phyloP scores from a whole-genome alignment of 2,113 vertebrate genomes.

The Heptranchias perlo region DNA sequence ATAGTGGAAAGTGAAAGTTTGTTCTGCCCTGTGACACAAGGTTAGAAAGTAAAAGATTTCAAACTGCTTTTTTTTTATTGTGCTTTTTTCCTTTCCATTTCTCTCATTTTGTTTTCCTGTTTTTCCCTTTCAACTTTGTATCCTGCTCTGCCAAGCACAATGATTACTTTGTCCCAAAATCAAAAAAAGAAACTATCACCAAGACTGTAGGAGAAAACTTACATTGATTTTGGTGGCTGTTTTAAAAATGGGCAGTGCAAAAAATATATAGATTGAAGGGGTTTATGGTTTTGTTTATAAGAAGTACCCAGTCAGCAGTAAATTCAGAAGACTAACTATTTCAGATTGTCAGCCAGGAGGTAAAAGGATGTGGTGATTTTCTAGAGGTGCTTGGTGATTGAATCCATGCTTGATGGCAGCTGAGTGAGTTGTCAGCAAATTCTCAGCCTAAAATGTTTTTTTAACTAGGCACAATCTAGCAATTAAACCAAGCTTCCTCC shows the following conservation, averaged over 20 bases:
- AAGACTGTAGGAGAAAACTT: not conserved
- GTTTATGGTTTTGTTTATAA: not conserved
- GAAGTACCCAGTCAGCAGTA: not conserved
- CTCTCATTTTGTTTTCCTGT: not conserved
- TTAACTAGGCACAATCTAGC: not conserved
- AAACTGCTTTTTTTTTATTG: not conserved
- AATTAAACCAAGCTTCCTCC: not conserved
- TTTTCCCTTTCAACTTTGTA: not conserved
- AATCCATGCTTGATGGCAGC: not conserved
- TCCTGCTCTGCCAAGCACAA: not conserved
- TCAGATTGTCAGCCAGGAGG: not conserved
- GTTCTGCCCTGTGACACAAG: not conserved
- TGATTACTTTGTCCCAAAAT: too few species aligned
- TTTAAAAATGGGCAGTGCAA: not conserved
- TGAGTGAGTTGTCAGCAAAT: not conserved
- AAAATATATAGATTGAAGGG: not conserved
- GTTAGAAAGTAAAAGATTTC: not conserved
- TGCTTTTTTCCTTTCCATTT: not conserved
- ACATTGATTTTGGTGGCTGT: not conserved
- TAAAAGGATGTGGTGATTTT: not conserved
- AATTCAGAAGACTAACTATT: not conserved
- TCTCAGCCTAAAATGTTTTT: not conserved
- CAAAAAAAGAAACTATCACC: not conserved
- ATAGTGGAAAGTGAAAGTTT: not conserved
- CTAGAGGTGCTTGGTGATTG: not conserved